phyloP scores from a whole-genome alignment of 2,797 vertebrate species.

The Kryptopterus vitreolus region DNA sequence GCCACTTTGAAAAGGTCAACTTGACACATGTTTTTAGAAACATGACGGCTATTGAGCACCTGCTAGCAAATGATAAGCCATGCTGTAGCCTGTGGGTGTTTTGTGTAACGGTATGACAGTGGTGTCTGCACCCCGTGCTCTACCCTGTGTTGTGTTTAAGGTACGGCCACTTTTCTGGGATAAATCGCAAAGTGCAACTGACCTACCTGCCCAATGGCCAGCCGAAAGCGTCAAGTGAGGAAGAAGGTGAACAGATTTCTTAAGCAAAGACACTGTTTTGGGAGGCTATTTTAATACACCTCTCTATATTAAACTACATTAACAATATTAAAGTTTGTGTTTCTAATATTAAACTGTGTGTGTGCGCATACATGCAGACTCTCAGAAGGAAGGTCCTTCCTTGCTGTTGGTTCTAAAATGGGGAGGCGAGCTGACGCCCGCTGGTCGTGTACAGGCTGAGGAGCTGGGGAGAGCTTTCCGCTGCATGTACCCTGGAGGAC shows the following conservation, averaged over 20 bases:
- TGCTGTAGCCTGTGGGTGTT: constrained; percentile 38
- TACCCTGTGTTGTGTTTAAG: constrained; percentile 65
- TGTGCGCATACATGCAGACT: constrained; percentile 68
- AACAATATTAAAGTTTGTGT: not conserved
- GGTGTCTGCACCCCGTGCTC: constrained; percentile 29
- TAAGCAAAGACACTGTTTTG: not conserved
- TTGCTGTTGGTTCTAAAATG: constrained; percentile 93
- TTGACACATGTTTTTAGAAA: constrained; percentile 47
- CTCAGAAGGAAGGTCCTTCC: constrained; percentile 78
- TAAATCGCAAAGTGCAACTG: constrained; percentile 96
- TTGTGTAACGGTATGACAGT: constrained; percentile 36
- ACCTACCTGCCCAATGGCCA: constrained; percentile 91
- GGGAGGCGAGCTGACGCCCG: constrained; percentile 94
- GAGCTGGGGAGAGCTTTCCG: constrained; percentile 94
- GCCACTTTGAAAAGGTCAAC: constrained; percentile 43
- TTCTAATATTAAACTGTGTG: not conserved
- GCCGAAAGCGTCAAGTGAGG: constrained; percentile 87
- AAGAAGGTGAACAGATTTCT: constrained; percentile 80
- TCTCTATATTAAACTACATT: not conserved
- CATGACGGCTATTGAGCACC: constrained; percentile 46
- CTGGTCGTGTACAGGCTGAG: constrained; percentile 91
- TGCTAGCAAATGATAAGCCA: constrained; percentile 28
- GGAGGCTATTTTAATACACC: not conserved
- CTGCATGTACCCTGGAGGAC: constrained; percentile 98
- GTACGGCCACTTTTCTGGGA: constrained; percentile 98